Evolutionary conservation across 2,797 vertebrate genomes (phyloP), one percentile per base, ranked within the genome.

Genomic region (Leuciscus waleckii): DNA sequence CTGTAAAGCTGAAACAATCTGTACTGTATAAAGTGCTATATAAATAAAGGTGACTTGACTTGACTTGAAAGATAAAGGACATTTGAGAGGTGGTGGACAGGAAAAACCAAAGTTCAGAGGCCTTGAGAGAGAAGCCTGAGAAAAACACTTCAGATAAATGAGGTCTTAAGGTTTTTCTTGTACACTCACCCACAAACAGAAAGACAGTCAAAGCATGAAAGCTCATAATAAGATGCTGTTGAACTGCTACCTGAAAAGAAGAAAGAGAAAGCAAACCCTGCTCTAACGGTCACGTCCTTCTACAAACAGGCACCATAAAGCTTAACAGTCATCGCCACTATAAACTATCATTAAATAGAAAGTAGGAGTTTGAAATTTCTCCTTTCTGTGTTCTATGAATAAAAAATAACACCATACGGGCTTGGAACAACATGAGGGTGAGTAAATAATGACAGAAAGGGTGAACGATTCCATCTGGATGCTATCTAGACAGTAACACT

Each of bases 171-270:
- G 39, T 46, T 54, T 21, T 54, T 75, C 49, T 35, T 56, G 73
- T 3, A 49, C 46, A 61, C 75, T 61, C 54, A 41, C 17, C 11
- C 37, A 78, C 23, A 61, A 26, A 61, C 75, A 26, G 29, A 51
- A 26, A 39, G 2, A 77, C 7, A 78, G 75, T 61, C 23, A 26
- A 41, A 78, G n/a, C 35, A 29, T 9, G n/a, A 63, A 43, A 61
- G 76, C 21, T 76, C 11, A 63, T 17, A 8, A 43, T 41, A 61
- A 78, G 23, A 61, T 43, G 23, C 37, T 61, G 37, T 10, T 29
- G n/a, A 71, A 43, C 43, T 71, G 41, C 29, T 39, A 63, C 49
- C 58, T 84, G 46, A 80, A n/a, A n/a, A n/a, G n/a, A n/a, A n/a
- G n/a, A n/a, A 67, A 77, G 49, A 73, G 23, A 58, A 77, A 74